phyloP scores from a whole-genome alignment of 2,888 invertebrate species.

The Ophonus ardosiacus region DNA sequence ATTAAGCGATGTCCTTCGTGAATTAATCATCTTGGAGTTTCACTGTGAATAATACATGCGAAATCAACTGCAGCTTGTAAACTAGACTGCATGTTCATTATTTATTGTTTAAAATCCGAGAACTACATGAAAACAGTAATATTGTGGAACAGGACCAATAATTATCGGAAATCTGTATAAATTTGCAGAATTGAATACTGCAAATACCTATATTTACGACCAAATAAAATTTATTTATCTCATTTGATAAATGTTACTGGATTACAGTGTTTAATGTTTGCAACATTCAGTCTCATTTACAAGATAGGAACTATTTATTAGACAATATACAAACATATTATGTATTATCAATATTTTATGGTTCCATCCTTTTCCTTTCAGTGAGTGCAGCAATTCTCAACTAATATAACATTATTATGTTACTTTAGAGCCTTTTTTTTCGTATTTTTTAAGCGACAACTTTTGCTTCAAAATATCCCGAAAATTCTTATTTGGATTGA shows the following conservation, averaged over 20 bases:
- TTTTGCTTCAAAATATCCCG: too few species aligned
- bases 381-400: too few species aligned
- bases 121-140: constrained; percentile 23
- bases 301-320: not conserved
- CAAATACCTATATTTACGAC: not conserved
- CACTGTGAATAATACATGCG: constrained; percentile 9
- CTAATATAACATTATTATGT: too few species aligned
- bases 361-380: too few species aligned
- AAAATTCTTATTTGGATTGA: too few species aligned
- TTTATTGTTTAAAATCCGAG: constrained; percentile 7
- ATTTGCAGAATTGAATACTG: not conserved
- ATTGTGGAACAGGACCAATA: not conserved
- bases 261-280: not conserved
- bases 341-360: too few species aligned
- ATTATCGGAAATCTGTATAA: not conserved
- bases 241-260: not conserved
- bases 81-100: constrained; percentile 7
- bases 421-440: too few species aligned
- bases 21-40: constrained; percentile 19
- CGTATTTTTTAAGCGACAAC: too few species aligned
- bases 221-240: not conserved
- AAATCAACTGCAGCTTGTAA: constrained; percentile 8
- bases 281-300: not conserved
- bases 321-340: not conserved
- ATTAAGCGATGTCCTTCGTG: constrained; percentile 18